Base-by-base conservation (phyloP, 64 coral and sea anemone genomes). In the Actinia equina region DNA sequence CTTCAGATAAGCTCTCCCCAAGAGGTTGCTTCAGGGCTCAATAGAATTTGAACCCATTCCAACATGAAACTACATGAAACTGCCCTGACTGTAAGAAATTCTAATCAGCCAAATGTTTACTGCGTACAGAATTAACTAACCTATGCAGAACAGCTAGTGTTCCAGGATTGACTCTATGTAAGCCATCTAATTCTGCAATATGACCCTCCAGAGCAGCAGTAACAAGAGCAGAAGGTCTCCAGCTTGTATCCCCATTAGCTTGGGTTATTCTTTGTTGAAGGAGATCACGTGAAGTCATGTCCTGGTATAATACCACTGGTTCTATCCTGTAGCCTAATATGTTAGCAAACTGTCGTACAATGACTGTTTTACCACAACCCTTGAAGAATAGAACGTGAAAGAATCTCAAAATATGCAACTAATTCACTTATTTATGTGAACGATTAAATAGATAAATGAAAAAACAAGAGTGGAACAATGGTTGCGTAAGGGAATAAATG, bases 211-310 rank as follows among this genome's bases (percentile, higher is more conserved):
- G 63, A 0, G 93, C 93, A 12, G 96, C 93, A 44, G 77, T 77
- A 13, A 98, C 96, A n/a, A 98, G 88, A 3, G 96, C 93, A 0
- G 96, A 98, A 9, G 93, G 86, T 43, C 96, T 77, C 96, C 96
- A 98, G 82, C 87, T 94, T 30, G 96, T 98, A 61, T 98, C 96
- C 17, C 96, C 96, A 92, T 88, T 94, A 59, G 87, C 71, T 25
- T 92, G 69, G 1, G 96, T 98, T 43, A 94, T 98, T 41, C 96
- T 86, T 44, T 94, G 96, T 41, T 98, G 96, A n/a, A 98, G 87
- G 20, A 98, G 85, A 64, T 98, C 96, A 27, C 96, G 87, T n/a
- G 93, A 85, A 30, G 96, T 98, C 96, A 98, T 94, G 80, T 98
- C 96, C 93, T 98, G 93, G 65, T 95, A 94, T 19, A 99, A 62